Evolutionary conservation across 2,797 vertebrate species (phyloP).

Genomic region (Pantherophis vulpinus): DNA sequence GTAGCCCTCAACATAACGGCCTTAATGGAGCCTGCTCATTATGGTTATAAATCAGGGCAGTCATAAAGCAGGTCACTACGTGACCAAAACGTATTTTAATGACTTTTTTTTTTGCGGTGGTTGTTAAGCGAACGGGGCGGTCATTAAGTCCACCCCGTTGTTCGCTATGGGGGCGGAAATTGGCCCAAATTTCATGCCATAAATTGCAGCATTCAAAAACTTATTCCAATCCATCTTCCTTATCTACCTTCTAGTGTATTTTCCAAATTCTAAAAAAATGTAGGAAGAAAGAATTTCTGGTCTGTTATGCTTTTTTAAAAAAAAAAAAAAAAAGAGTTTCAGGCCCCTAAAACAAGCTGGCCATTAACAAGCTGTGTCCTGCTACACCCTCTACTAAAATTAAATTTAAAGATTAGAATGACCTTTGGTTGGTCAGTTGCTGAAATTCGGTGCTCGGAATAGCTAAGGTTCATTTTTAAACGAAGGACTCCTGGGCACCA

Average conservation of each 20-base stretch:
- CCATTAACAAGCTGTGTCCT: neutral
- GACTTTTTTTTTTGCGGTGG: neutral
- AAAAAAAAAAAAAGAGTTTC: neutral
- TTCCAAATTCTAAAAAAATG: neutral
- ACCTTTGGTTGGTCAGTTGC: neutral
- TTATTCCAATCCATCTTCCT: neutral
- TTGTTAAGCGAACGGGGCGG: neutral
- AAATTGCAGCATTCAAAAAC: neutral
- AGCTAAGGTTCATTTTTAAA: constrained; percentile 35
- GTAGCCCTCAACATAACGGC: neutral
- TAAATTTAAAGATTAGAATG: constrained; percentile 3
- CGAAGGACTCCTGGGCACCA: constrained; percentile 33
- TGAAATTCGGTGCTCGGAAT: constrained; percentile 45
- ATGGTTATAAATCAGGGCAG: neutral
- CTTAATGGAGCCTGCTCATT: neutral
- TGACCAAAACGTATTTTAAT: neutral
- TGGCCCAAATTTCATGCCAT: neutral
- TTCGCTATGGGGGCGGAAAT: neutral
- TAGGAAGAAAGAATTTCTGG: neutral
- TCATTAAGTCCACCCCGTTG: too few species aligned
- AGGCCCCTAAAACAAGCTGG: neutral
- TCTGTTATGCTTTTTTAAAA: neutral
- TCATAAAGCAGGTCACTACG: neutral
- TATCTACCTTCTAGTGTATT: neutral
- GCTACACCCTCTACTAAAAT: neutral